A percentile compares a stretch with the other conserved stretches of the same genome.
Conservation (phyloP, 2,888 invertebrate species). For the Diarsia rubi region DNA sequence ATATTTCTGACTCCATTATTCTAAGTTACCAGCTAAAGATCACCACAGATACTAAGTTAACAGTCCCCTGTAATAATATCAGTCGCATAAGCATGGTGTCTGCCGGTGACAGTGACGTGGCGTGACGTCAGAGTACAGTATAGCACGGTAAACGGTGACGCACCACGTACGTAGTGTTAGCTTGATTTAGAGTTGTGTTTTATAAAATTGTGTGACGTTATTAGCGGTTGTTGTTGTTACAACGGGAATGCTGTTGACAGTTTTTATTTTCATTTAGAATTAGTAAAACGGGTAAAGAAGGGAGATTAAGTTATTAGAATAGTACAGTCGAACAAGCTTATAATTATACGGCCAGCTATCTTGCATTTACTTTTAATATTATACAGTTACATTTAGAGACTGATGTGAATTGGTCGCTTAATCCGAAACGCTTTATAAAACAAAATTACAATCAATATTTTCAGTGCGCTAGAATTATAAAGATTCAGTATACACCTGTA, state of each 20-base stretch:
- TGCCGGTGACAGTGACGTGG: background rate
- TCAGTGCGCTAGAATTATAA: no score
- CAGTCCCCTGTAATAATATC: background rate
- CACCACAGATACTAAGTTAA: background rate
- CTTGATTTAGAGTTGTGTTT: slow-evolving; percentile 8
- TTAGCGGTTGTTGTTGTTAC: background rate
- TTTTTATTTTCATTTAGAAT: background rate
- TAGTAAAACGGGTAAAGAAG: no score
- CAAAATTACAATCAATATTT: no score
- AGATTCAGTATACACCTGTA: no score
- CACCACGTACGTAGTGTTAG: background rate
- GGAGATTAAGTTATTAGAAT: no score
- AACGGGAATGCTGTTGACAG: slow-evolving; percentile 5
- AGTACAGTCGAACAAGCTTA: no score
- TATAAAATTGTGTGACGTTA: background rate
- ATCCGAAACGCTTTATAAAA: no score
- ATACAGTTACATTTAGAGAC: no score
- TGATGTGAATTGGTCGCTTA: no score
- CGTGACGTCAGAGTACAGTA: background rate
- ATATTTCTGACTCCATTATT: background rate
- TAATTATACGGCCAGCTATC: no score
- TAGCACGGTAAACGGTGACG: slow-evolving; percentile 26
- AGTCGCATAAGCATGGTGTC: background rate
- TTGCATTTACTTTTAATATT: no score
- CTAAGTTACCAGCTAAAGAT: background rate